Conservation (phyloP, 2,888 invertebrate genomes). For the Drosophila helvetica region DNA sequence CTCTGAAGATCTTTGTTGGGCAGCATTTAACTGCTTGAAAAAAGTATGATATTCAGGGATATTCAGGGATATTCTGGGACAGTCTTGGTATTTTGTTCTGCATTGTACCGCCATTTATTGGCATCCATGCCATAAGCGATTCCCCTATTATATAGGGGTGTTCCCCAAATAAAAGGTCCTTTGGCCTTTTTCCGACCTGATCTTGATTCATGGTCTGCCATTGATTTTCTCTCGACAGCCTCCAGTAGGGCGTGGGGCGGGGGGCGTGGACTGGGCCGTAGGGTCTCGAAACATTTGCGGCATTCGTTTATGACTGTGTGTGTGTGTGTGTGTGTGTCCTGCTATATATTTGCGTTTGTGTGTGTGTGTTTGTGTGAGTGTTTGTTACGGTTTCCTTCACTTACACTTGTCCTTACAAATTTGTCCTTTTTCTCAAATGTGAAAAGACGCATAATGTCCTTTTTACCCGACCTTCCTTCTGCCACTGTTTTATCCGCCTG, state of each 20-base stretch:
- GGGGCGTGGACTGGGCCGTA: constrained; percentile 12
- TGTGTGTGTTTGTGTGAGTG: constrained; percentile 33
- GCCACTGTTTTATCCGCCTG: constrained; percentile 7
- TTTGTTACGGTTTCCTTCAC: constrained; percentile 71
- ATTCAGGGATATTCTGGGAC: no score
- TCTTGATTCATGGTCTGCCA: constrained; percentile 54
- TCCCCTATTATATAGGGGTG: constrained; percentile 1
- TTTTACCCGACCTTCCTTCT: constrained; percentile 50
- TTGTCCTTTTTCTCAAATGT: constrained; percentile 80
- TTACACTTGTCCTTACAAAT: constrained; percentile 80
- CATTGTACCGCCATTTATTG: neutral
- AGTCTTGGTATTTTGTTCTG: neutral
- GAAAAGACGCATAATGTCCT: constrained; percentile 80
- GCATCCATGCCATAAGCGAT: constrained; percentile 8
- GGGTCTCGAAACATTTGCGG: constrained; percentile 38
- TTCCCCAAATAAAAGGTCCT: constrained; percentile 47
- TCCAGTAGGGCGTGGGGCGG: constrained; percentile 26
- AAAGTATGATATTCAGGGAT: no score
- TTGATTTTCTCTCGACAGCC: constrained; percentile 73
- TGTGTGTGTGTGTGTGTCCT: constrained; percentile 16
- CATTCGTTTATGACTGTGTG: constrained; percentile 27
- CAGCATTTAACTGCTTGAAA: neutral
- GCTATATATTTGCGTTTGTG: constrained; percentile 11
- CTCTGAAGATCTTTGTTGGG: neutral
- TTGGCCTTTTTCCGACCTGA: constrained; percentile 44